Conservation (phyloP, 2,113 vertebrate genomes). For the Takifugu flavidus region DNA sequence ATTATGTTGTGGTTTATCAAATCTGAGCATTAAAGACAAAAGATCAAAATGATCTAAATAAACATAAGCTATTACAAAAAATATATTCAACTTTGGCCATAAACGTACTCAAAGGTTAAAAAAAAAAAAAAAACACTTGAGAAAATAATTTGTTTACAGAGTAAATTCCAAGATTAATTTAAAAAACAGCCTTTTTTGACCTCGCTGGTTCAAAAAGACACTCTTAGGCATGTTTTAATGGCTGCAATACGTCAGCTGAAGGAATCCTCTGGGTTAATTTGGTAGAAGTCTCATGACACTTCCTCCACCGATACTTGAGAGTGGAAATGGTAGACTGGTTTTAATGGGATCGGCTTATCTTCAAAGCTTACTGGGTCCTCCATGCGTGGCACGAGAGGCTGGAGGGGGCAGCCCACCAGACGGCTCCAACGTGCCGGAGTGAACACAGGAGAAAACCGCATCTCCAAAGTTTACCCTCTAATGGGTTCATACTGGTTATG, state of each 20-base stretch:
- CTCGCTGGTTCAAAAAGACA: slow-evolving; percentile 31
- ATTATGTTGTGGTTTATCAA: slow-evolving; percentile 46
- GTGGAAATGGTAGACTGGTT: slow-evolving; percentile 43
- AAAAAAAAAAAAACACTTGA: slow-evolving; percentile 39
- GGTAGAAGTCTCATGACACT: slow-evolving; percentile 37
- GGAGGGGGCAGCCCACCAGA: slow-evolving; percentile 36
- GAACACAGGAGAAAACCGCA: slow-evolving; percentile 29
- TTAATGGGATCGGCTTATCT: slow-evolving; percentile 56
- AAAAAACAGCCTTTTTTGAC: slow-evolving; percentile 51
- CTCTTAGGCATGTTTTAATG: slow-evolving; percentile 57
- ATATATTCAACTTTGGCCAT: slow-evolving; percentile 71
- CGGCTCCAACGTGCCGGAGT: slow-evolving; percentile 44
- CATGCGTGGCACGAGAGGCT: slow-evolving; percentile 24
- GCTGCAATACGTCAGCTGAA: slow-evolving; percentile 22
- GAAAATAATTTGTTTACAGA: slow-evolving; percentile 55
- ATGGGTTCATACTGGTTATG: slow-evolving; percentile 43
- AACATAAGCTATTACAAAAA: slow-evolving; percentile 65
- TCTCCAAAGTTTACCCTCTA: slow-evolving; percentile 35
- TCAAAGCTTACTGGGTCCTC: slow-evolving; percentile 40
- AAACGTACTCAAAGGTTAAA: slow-evolving; percentile 55
- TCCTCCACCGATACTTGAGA: slow-evolving; percentile 39
- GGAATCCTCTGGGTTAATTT: slow-evolving; percentile 45
- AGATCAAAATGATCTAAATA: slow-evolving; percentile 58
- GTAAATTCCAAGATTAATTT: slow-evolving; percentile 59
- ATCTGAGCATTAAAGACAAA: slow-evolving; percentile 50